Percentiles rank a stretch among this genome's conserved stretches.
Evolutionary conservation across 1,140 invertebrate genomes (phyloP).

Genomic region (Neodiprion virginianus): DNA sequence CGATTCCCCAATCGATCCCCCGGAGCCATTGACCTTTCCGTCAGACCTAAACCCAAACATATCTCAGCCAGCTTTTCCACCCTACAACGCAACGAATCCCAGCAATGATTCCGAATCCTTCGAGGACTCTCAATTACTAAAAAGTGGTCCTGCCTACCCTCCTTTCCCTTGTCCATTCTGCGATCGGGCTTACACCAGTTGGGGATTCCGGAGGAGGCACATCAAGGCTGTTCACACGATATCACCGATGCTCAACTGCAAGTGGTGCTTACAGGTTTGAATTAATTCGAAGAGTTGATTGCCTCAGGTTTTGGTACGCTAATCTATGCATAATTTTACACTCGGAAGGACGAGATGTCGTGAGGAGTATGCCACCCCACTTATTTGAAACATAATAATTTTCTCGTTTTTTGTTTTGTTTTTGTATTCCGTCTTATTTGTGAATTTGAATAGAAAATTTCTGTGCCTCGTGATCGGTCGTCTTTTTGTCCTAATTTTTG

Average conservation of each 20-base stretch:
- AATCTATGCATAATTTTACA: no score
- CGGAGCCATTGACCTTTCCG: conserved; percentile 22
- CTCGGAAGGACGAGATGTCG: no score
- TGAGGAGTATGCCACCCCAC: no score
- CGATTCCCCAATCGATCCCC: conserved; percentile 14
- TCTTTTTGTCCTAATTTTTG: neutral
- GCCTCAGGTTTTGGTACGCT: neutral
- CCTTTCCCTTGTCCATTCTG: conserved; percentile 72
- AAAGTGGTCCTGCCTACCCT: conserved; percentile 50
- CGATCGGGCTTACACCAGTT: conserved; percentile 69
- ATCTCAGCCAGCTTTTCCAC: conserved; percentile 24
- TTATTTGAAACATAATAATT: neutral
- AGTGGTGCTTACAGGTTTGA: conserved; percentile 62
- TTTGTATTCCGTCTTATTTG: no score
- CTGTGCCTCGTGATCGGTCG: neutral
- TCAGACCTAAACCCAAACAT: conserved; percentile 22
- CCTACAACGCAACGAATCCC: conserved; percentile 9
- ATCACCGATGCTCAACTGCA: conserved; percentile 64
- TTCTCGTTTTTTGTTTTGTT: conserved; percentile 10
- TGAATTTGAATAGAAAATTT: neutral
- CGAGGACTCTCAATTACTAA: conserved; percentile 28
- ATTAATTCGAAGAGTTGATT: conserved; percentile 3
- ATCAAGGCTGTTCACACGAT: conserved; percentile 68
- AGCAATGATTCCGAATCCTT: conserved; percentile 28
- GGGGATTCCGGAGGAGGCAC: conserved; percentile 70